Conservation (phyloP, 1,140 invertebrate genomes). For the Holotrichia oblita region DNA sequence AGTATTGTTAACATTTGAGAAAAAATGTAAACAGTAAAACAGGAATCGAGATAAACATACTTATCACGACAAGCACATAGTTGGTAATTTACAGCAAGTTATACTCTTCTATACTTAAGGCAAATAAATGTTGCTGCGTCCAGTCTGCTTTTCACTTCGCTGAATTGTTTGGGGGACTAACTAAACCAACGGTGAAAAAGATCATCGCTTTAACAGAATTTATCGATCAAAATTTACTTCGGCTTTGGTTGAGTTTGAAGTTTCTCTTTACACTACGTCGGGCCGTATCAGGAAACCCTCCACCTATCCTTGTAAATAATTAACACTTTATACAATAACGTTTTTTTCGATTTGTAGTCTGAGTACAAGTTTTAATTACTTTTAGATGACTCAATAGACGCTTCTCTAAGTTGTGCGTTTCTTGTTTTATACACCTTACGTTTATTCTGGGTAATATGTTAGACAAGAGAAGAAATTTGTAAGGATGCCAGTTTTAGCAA, state of each 20-base stretch:
- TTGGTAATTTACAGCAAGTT: neutral
- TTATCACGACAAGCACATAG: neutral
- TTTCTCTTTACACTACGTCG: conserved; percentile 22
- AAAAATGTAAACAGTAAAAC: neutral
- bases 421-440: no score
- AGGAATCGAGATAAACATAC: neutral
- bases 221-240: conserved; percentile 34
- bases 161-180: neutral
- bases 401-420: no score
- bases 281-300: neutral
- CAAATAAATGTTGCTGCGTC: conserved; percentile 8
- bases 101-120: neutral
- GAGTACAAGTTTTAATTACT: conserved; percentile 25
- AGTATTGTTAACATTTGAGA: neutral
- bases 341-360: conserved; percentile 13
- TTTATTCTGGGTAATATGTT: no score
- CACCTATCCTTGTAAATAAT: conserved; percentile 18
- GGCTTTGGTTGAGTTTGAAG: conserved; percentile 17
- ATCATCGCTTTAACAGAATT: conserved; percentile 6
- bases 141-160: neutral
- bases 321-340: conserved; percentile 19
- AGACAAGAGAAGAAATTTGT: no score
- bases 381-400: neutral
- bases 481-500: no score
- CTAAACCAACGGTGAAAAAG: neutral